These are phyloP conservation scores for Odontamblyopus rebecca DNA, from an alignment of 2,797 vertebrate genomes.

Conservation along the genomic window DNA sequence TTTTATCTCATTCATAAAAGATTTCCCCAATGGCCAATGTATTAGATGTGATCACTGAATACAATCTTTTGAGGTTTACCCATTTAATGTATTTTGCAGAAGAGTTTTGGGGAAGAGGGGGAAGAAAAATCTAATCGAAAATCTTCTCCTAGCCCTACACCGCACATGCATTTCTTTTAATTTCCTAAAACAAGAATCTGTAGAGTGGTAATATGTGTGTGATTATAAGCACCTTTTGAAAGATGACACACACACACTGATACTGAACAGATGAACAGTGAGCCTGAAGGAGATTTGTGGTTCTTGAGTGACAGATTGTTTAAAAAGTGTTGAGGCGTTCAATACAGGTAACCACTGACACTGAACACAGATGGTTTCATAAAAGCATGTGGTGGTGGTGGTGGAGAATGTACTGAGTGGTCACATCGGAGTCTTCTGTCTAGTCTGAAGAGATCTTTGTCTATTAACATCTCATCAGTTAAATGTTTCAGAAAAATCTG, in stretches of 20 bases:
- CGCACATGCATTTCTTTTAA: no score
- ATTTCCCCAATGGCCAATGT: no score
- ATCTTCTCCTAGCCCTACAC: no score
- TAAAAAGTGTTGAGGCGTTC: no score
- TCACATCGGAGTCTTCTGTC: conserved; percentile 5
- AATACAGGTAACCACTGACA: no score
- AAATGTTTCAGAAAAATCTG: conserved; percentile 33
- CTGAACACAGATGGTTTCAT: no score
- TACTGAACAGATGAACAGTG: conserved; percentile 13
- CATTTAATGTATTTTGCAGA: no score
- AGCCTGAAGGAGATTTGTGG: conserved; percentile 5
- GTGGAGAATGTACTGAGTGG: conserved; percentile 20
- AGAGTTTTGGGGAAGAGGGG: no score
- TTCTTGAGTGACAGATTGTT: not conserved
- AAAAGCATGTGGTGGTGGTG: conserved; percentile 45
- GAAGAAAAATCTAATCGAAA: no score
- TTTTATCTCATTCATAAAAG: no score
- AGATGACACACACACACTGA: conserved; percentile 1
- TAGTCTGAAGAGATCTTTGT: conserved; percentile 22
- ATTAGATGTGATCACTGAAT: no score
- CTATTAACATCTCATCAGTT: conserved; percentile 56
- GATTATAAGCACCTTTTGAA: not conserved
- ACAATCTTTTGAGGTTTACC: no score
- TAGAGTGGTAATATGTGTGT: not conserved
- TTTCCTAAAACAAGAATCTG: conserved; percentile 2